These are phyloP conservation scores for Leucosticte australis DNA, from an alignment of 2,113 vertebrate species.

Conservation along the genomic window DNA sequence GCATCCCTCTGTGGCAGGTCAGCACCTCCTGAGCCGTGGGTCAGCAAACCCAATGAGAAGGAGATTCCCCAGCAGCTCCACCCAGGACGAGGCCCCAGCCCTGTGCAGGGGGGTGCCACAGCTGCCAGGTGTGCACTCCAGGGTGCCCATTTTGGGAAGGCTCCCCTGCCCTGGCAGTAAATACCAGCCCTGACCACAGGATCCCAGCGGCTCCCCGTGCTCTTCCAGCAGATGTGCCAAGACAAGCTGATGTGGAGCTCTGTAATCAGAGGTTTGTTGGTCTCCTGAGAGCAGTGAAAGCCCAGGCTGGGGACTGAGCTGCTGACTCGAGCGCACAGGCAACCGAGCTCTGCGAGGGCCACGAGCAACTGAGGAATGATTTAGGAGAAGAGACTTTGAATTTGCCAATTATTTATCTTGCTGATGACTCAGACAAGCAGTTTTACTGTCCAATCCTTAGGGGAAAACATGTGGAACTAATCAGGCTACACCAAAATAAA, in stretches of 20 bases:
- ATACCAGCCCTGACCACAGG: neutral
- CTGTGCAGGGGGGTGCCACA: neutral
- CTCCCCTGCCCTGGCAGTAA: neutral
- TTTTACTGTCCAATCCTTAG: conserved; percentile 30
- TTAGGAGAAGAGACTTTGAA: conserved; percentile 44
- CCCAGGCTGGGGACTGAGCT: conserved; percentile 33
- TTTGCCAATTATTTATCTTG: conserved; percentile 62
- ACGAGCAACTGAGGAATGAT: conserved; percentile 23
- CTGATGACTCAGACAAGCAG: conserved; percentile 58
- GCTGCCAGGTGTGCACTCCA: neutral
- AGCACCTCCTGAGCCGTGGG: rapidly evolving
- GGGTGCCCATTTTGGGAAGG: neutral
- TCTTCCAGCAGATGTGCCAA: conserved; percentile 48
- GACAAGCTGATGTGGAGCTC: conserved; percentile 19
- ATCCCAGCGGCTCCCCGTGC: neutral
- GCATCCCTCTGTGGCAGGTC: neutral
- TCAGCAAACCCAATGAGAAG: neutral
- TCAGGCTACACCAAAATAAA: neutral
- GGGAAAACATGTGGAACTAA: conserved; percentile 51
- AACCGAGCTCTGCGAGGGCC: neutral
- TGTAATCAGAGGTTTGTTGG: neutral
- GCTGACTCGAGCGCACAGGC: neutral
- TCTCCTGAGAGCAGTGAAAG: conserved; percentile 6
- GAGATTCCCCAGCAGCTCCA: neutral
- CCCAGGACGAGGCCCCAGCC: rapidly evolving